phyloP scores from a whole-genome alignment of 2,797 vertebrate genomes.

The Pseudochromis fuscus region DNA sequence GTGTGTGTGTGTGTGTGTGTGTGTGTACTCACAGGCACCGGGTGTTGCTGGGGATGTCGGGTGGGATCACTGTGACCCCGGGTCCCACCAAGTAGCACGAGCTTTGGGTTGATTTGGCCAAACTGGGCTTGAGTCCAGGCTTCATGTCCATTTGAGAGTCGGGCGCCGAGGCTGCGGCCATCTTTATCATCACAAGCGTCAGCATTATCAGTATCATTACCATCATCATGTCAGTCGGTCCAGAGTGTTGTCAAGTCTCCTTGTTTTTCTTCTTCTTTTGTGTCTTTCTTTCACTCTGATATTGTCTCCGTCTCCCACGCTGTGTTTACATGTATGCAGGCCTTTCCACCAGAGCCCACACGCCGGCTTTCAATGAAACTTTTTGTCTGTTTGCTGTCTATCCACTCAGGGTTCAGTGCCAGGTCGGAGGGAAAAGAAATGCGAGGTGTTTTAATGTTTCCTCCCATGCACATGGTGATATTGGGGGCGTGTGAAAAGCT shows the following conservation, averaged over 20 bases:
- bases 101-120: background rate
- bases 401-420: conserved; percentile 7
- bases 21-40: conserved; percentile 70
- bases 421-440: conserved; percentile 26
- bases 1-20: conserved; percentile 2
- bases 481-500: conserved; percentile 66
- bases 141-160: conserved; percentile 23
- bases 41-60: conserved; percentile 55
- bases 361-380: background rate
- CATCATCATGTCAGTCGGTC: conserved; percentile 23
- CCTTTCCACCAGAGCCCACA: conserved; percentile 5
- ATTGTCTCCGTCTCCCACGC: conserved; percentile 2
- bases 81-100: conserved; percentile 15
- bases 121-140: conserved; percentile 2
- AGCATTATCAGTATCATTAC: conserved; percentile 26
- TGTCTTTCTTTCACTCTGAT: background rate
- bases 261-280: conserved; percentile 4
- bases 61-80: conserved; percentile 48
- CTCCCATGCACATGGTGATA: conserved; percentile 40
- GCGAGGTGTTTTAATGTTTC: conserved; percentile 39
- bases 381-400: conserved; percentile 3
- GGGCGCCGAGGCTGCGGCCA: background rate
- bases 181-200: conserved; percentile 21
- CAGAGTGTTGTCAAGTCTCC: background rate
- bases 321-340: conserved; percentile 15